These are phyloP conservation scores for Puntigrus tetrazona DNA, from an alignment of 2,113 vertebrate genomes.

Conservation along the genomic window DNA sequence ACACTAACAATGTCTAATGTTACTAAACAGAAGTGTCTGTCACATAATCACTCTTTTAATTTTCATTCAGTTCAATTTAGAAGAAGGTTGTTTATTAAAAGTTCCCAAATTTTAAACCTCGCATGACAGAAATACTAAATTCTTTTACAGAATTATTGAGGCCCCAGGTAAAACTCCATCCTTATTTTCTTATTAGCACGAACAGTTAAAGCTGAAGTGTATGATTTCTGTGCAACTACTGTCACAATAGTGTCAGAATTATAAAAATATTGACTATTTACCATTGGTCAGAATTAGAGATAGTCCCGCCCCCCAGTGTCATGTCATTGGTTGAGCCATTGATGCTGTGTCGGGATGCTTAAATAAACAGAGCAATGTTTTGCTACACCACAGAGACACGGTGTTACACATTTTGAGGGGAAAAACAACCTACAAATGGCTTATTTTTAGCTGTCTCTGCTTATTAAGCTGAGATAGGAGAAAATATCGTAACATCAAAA, in stretches of 20 bases:
- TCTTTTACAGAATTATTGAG: not conserved
- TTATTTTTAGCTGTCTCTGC: not conserved
- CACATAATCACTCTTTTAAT: not conserved
- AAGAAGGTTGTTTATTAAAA: too few species aligned
- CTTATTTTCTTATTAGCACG: not conserved
- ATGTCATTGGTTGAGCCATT: not conserved
- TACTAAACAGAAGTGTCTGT: not conserved
- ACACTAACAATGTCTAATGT: not conserved
- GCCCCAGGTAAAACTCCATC: not conserved
- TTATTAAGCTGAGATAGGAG: not conserved
- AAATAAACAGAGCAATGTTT: not conserved
- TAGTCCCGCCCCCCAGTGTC: not conserved
- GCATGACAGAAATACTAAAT: not conserved
- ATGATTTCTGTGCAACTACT: not conserved
- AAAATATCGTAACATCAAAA: not conserved
- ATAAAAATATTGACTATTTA: not conserved
- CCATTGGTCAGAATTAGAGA: not conserved
- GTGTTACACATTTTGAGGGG: not conserved
- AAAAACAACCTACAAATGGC: not conserved
- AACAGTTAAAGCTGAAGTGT: not conserved
- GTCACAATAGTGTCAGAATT: not conserved
- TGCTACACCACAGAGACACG: not conserved
- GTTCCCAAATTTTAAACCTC: too few species aligned
- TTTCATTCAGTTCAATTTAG: not conserved
- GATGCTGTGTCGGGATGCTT: not conserved